Base-by-base conservation (phyloP, 2,888 invertebrate species). In the Scaptomyza cyrtandrae region DNA sequence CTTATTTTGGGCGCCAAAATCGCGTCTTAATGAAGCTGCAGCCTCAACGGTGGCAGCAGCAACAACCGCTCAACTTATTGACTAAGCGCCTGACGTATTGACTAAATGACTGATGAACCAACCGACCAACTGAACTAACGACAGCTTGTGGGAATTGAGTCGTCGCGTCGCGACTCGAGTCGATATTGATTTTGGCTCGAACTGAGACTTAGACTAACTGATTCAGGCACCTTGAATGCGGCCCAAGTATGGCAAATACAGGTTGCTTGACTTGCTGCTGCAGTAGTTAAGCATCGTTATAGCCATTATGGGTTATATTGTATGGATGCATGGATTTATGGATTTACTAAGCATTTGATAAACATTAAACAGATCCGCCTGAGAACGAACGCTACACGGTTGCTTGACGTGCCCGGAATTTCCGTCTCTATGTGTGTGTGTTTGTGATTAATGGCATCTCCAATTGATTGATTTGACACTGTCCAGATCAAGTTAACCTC, bases 61-160 rank as follows among this genome's bases (percentile, higher is more conserved):
- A 61, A 55, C 79, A 58, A 16, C 66, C 69, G 66, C 69, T 71
- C 80, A 88, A 86, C 88, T 86, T 88, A 86, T 88, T 88, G 88
- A 90, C 85, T 86, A 76, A 79, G 75, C 74, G 68, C 71, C 75
- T 83, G 87, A 74, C 74, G 64, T 72, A 78, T 74, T 78, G 85
- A 83, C 74, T 76, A 73, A 83, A 72, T 87, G 80, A 85, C 75
- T 83, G 90, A 74, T 84, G 87, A 69, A 16, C 16, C 16, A 41
- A 16, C 39, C 35, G 35, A 76, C 75, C 54, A 65, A 58, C 71
- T 61, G 71, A 54, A 48, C 61, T 60, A 27, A 41, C 70, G 75
- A 80, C 84, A 83, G 69, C 67, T 69, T 63, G 88, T 85, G 84
- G 88, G 84, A 85, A 85, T 85, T 77, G 66, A 80, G 71, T 74